phyloP scores from a whole-genome alignment of 2,888 invertebrate genomes.

The Rosalia funebris region DNA sequence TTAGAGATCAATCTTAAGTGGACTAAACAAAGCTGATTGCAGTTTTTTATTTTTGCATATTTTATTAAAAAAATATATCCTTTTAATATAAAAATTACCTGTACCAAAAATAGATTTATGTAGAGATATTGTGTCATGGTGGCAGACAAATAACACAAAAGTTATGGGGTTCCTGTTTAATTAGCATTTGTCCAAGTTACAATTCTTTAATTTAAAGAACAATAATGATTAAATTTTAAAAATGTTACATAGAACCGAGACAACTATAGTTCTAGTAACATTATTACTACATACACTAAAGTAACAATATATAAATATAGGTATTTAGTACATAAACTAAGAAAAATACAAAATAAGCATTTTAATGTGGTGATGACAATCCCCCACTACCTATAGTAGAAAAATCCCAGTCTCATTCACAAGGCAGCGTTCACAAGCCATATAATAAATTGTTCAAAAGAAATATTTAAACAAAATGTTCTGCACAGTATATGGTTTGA shows the following conservation, averaged over 20 bases:
- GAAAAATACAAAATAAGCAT: conserved; percentile 42
- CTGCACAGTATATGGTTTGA: background rate
- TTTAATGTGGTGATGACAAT: conserved; percentile 35
- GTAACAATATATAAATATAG: conserved; percentile 39
- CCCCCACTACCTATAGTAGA: conserved; percentile 48
- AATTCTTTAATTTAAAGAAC: conserved; percentile 30
- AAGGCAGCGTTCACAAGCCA: conserved; percentile 59
- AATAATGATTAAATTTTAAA: conserved; percentile 34
- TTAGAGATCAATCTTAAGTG: background rate
- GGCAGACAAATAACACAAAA: too few relatives aligned
- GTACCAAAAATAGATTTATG: conserved; percentile 11
- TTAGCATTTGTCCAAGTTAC: conserved; percentile 1
- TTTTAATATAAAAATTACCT: conserved; percentile 12
- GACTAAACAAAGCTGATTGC: background rate
- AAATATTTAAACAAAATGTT: conserved; percentile 4
- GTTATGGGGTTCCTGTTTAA: too few relatives aligned
- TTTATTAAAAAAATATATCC: conserved; percentile 20
- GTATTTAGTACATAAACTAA: conserved; percentile 34
- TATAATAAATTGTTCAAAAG: conserved; percentile 35
- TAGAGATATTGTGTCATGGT: conserved; percentile 7
- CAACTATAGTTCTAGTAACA: conserved; percentile 20
- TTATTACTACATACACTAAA: conserved; percentile 21
- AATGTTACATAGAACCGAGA: conserved; percentile 22
- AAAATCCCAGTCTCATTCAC: conserved; percentile 61
- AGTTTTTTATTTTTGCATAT: background rate